phyloP scores from a whole-genome alignment of 2,888 invertebrate species.

The Lacanobia wlatinum region DNA sequence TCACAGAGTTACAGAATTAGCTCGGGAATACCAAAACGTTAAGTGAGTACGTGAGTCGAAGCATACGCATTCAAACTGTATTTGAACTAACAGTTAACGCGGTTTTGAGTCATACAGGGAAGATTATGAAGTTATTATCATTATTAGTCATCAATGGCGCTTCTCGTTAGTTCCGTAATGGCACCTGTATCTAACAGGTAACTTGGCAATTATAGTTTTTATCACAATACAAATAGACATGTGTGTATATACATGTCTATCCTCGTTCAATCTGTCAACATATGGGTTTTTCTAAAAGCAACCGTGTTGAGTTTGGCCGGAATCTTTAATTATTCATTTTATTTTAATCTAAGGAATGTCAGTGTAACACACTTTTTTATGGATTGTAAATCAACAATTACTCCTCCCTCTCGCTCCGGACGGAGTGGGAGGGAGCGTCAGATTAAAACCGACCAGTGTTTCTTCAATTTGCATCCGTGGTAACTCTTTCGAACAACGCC shows the following conservation, averaged over 20 bases:
- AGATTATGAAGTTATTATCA: slow-evolving; percentile 21
- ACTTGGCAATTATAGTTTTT: neutral
- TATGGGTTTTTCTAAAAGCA: neutral
- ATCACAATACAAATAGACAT: neutral
- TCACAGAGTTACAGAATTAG: slow-evolving; percentile 16
- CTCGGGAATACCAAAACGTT: neutral
- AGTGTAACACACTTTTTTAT: too few relatives aligned
- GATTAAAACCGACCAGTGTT: too few relatives aligned
- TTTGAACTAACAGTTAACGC: slow-evolving; percentile 13
- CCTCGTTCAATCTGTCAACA: neutral
- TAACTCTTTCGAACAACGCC: too few relatives aligned
- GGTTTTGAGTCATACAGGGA: slow-evolving; percentile 23
- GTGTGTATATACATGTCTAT: neutral
- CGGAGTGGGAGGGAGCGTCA: too few relatives aligned
- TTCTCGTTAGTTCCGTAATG: slow-evolving; percentile 1
- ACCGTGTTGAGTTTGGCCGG: neutral
- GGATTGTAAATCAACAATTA: too few relatives aligned
- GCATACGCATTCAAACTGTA: neutral
- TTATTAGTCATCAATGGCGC: slow-evolving; percentile 21
- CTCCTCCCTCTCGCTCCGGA: too few relatives aligned
- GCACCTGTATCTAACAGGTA: slow-evolving; percentile 7
- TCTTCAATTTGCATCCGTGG: too few relatives aligned
- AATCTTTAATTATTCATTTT: neutral
- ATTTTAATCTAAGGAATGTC: too few relatives aligned
- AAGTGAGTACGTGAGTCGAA: slow-evolving; percentile 20